Evolutionary conservation across 2,888 invertebrate genomes (phyloP).

Genomic region (Drosophila acutilabella): DNA sequence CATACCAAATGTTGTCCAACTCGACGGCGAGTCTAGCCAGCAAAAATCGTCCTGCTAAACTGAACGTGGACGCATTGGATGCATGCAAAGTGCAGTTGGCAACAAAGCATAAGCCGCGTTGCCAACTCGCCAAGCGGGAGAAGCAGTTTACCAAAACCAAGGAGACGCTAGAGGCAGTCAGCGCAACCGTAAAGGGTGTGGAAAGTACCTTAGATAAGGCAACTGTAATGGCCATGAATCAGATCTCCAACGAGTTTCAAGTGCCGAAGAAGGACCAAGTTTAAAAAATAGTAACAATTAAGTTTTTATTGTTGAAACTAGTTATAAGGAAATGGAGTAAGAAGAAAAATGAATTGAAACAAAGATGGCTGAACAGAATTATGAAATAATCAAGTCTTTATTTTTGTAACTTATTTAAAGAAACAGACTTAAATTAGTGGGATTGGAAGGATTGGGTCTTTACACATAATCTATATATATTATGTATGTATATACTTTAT

Average conservation of each 20-base stretch:
- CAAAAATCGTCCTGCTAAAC: slow-evolving; percentile 52
- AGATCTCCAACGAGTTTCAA: slow-evolving; percentile 59
- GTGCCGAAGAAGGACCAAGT: no score
- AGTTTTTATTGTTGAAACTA: no score
- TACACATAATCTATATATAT: no score
- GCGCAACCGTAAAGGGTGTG: slow-evolving; percentile 55
- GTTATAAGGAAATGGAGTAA: no score
- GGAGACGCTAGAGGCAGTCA: slow-evolving; percentile 60
- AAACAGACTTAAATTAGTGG: no score
- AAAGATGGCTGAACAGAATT: background rate
- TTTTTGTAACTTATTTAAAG: background rate
- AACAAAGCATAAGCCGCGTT: slow-evolving; percentile 30
- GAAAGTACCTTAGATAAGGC: slow-evolving; percentile 71
- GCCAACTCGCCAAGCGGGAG: slow-evolving; percentile 38
- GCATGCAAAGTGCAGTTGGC: slow-evolving; percentile 39
- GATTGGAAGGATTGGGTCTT: no score
- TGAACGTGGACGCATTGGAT: slow-evolving; percentile 48
- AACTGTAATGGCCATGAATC: slow-evolving; percentile 68
- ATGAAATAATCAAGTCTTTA: slow-evolving; percentile 3
- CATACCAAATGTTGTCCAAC: slow-evolving; percentile 13
- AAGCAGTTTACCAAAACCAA: slow-evolving; percentile 58
- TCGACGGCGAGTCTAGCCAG: slow-evolving; percentile 50
- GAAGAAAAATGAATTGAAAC: background rate
- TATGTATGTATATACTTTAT: no score
- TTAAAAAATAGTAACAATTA: no score